phyloP scores from a whole-genome alignment of 1,140 invertebrate genomes.

The Cydia splendana region DNA sequence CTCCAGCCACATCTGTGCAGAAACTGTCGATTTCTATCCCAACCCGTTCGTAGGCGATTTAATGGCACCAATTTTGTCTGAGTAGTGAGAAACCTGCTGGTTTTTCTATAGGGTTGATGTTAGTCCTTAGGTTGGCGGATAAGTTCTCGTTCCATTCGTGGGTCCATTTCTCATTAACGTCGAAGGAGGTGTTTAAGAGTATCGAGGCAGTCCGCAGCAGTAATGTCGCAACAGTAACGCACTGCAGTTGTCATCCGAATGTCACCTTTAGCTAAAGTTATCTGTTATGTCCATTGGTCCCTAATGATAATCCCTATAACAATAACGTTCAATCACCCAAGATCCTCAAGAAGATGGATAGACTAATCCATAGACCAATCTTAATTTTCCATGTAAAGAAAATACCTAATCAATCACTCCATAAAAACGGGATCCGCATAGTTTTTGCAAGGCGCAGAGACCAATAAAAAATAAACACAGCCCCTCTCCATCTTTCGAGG shows the following conservation, averaged over 20 bases:
- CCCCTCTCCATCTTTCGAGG: background rate
- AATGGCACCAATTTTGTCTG: too few relatives aligned
- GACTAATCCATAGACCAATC: background rate
- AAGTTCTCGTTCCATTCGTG: too few relatives aligned
- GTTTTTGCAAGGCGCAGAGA: background rate
- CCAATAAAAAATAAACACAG: background rate
- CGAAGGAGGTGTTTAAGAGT: too few relatives aligned
- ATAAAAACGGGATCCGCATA: background rate
- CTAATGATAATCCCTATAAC: background rate
- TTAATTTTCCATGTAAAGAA: background rate
- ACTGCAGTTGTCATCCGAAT: background rate
- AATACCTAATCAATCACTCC: background rate
- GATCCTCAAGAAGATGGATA: background rate
- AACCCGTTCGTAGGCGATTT: too few relatives aligned
- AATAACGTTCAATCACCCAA: background rate
- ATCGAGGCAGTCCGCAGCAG: too few relatives aligned
- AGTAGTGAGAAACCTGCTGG: too few relatives aligned
- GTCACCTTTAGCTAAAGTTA: background rate
- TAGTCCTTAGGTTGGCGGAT: too few relatives aligned
- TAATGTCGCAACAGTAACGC: too few relatives aligned
- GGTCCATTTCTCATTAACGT: too few relatives aligned
- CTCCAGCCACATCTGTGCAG: too few relatives aligned
- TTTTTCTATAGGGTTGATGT: too few relatives aligned
- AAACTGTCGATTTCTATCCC: too few relatives aligned
- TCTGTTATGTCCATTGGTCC: background rate